Conservation (phyloP, 1,140 invertebrate genomes). For the Caenorhabditis elegans region WBcel235 BX284605.5:9618501-9619000, state of each 20-base stretch:
- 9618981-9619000: background rate
- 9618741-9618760: slow-evolving; percentile 23
- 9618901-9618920: too few relatives aligned
- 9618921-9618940: background rate
- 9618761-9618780: slow-evolving; percentile 12
- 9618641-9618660: background rate
- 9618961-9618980: slow-evolving; percentile 17
- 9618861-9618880: too few relatives aligned
- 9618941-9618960: background rate
- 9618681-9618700: background rate
- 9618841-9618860: background rate
- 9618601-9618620: slow-evolving; percentile 4
- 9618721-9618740: background rate
- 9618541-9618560: background rate
- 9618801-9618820: slow-evolving; percentile 14
- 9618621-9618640: background rate
- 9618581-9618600: background rate
- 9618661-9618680: background rate
- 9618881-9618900: too few relatives aligned
- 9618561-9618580: slow-evolving; percentile 2
- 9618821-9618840: slow-evolving; percentile 14
- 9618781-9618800: slow-evolving; percentile 15
- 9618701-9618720: background rate
- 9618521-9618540: background rate
- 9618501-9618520: background rate